phyloP scores from a whole-genome alignment of 2,113 vertebrate genomes.

The Ochotona princeps region DNA sequence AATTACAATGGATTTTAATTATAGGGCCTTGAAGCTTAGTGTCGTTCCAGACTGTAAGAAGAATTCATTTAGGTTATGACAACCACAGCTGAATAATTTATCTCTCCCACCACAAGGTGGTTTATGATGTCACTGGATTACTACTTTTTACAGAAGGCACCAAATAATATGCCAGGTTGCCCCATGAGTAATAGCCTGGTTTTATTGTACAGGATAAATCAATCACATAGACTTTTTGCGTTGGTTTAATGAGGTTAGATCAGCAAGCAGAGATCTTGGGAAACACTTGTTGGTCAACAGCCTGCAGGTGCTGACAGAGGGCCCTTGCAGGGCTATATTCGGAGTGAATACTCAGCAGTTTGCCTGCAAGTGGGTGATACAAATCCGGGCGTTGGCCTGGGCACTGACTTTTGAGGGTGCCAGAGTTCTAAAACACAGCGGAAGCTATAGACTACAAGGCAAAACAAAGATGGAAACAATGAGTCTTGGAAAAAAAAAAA shows the following conservation, averaged over 20 bases:
- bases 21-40: slow-evolving; percentile 56
- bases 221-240: slow-evolving; percentile 64
- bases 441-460: neutral
- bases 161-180: slow-evolving; percentile 51
- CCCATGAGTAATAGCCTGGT: slow-evolving; percentile 81
- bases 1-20: slow-evolving; percentile 57
- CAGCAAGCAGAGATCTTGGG: slow-evolving; percentile 59
- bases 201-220: slow-evolving; percentile 83
- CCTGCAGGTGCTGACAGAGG: slow-evolving; percentile 5
- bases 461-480: neutral
- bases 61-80: slow-evolving; percentile 66
- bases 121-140: slow-evolving; percentile 75
- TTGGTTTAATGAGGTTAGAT: slow-evolving; percentile 77
- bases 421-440: neutral
- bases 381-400: neutral
- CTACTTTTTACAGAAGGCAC: slow-evolving; percentile 74
- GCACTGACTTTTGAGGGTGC: slow-evolving; percentile 10
- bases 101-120: slow-evolving; percentile 70
- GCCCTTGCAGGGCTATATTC: neutral
- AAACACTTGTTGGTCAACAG: slow-evolving; percentile 55
- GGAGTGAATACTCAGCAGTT: neutral
- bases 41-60: slow-evolving; percentile 38
- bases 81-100: slow-evolving; percentile 73
- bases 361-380: neutral
- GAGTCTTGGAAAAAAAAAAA: neutral